phyloP scores from a whole-genome alignment of 1,140 invertebrate species.

The Megalonaias nervosa region DNA sequence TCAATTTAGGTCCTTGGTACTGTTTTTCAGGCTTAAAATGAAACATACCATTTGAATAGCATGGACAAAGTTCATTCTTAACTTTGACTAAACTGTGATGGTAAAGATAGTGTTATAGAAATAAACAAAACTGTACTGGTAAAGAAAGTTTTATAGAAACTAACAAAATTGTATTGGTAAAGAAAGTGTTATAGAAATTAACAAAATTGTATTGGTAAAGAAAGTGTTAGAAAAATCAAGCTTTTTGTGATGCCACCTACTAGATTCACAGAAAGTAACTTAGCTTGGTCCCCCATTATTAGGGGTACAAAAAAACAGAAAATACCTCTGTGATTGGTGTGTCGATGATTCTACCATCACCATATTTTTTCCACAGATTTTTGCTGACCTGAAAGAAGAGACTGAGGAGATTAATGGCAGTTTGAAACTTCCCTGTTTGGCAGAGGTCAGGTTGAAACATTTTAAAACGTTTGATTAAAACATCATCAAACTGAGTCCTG shows the following conservation, averaged over 20 bases:
- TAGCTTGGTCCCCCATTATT: neutral
- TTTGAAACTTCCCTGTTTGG: neutral
- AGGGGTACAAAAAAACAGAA: conserved; percentile 2
- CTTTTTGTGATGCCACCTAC: neutral
- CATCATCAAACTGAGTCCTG: neutral
- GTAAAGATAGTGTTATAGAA: too few species aligned
- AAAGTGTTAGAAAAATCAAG: too few species aligned
- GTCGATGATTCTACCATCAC: conserved; percentile 96
- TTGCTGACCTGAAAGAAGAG: conserved; percentile 80
- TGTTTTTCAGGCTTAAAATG: too few species aligned
- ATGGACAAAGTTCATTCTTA: too few species aligned
- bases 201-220: neutral
- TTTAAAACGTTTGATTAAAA: neutral
- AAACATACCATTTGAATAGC: too few species aligned
- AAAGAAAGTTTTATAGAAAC: too few species aligned
- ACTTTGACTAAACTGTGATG: too few species aligned
- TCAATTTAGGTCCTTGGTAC: too few species aligned
- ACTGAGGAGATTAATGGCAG: neutral
- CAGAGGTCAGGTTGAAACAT: neutral
- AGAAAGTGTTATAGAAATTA: neutral
- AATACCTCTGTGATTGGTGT: conserved; percentile 95
- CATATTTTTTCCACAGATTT: conserved; percentile 99
- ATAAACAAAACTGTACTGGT: too few species aligned
- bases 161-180: neutral
- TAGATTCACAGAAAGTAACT: too few species aligned